Conservation (phyloP, 2,888 invertebrate species). For the Chymomyza procnemis region DNA sequence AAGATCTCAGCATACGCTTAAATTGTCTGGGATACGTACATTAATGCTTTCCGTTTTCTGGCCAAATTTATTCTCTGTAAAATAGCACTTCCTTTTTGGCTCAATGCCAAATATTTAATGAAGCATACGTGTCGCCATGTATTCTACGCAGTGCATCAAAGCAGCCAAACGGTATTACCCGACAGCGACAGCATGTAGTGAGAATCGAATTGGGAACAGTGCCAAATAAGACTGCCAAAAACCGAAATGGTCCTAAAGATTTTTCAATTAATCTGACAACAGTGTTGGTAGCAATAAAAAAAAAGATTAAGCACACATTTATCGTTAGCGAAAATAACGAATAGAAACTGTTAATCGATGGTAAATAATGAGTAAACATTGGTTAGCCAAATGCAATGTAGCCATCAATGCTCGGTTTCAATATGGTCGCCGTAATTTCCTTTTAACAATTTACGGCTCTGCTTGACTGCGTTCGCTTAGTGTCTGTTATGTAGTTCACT, state of each 20-base stretch:
- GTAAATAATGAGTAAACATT: too few species aligned
- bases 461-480: conserved; percentile 34
- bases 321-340: conserved; percentile 7
- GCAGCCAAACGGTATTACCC: not conserved
- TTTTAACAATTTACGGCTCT: conserved; percentile 8
- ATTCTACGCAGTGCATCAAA: conserved; percentile 43
- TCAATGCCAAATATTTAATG: conserved; percentile 58
- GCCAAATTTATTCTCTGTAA: not conserved
- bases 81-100: conserved; percentile 36
- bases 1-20: not conserved
- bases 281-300: not conserved
- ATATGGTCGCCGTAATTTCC: conserved; percentile 1
- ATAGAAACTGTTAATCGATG: too few species aligned
- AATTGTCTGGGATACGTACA: not conserved
- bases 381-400: too few species aligned
- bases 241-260: conserved; percentile 18
- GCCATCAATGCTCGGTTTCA: too few species aligned
- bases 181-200: conserved; percentile 24
- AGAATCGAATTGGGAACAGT: conserved; percentile 61
- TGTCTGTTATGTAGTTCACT: conserved; percentile 71
- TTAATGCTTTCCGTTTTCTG: not conserved
- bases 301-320: conserved; percentile 24
- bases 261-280: conserved; percentile 37
- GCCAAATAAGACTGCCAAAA: conserved; percentile 49
- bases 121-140: conserved; percentile 64